Conservation (phyloP, 2,113 vertebrate species). For the Chaetodon trifascialis region DNA sequence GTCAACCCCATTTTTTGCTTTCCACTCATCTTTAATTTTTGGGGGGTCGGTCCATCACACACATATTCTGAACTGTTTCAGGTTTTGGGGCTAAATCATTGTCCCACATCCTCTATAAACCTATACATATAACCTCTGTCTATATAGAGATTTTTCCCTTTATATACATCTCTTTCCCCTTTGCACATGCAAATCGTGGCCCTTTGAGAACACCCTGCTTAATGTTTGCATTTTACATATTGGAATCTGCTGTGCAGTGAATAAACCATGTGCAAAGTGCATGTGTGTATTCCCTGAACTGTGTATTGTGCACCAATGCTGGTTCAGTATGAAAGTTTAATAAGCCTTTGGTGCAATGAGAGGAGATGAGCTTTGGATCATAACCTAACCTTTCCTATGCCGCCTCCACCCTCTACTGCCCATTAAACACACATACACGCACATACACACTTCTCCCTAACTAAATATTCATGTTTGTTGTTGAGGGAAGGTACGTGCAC, state of each 20-base stretch:
- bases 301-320: constrained; percentile 50
- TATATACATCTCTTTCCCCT: constrained; percentile 2
- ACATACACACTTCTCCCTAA: constrained; percentile 39
- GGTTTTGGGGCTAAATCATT: not conserved
- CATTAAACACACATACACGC: constrained; percentile 61
- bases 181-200: constrained; percentile 50
- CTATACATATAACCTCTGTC: not conserved
- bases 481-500: constrained; percentile 25
- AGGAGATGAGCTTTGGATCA: constrained; percentile 66
- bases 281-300: constrained; percentile 63
- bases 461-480: constrained; percentile 69
- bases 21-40: too few relatives aligned
- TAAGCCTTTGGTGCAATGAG: constrained; percentile 70
- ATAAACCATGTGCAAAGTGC: constrained; percentile 46
- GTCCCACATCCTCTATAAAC: too few relatives aligned
- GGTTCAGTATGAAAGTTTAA: constrained; percentile 76
- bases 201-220: constrained; percentile 45
- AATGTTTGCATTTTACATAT: constrained; percentile 55
- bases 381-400: constrained; percentile 58
- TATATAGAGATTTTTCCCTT: constrained; percentile 8
- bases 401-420: constrained; percentile 32
- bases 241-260: constrained; percentile 50
- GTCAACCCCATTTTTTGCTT: not conserved
- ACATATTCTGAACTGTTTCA: not conserved
- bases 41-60: not conserved